Evolutionary conservation across 2,888 invertebrate genomes (phyloP).

Genomic region (Phortica okadai): DNA sequence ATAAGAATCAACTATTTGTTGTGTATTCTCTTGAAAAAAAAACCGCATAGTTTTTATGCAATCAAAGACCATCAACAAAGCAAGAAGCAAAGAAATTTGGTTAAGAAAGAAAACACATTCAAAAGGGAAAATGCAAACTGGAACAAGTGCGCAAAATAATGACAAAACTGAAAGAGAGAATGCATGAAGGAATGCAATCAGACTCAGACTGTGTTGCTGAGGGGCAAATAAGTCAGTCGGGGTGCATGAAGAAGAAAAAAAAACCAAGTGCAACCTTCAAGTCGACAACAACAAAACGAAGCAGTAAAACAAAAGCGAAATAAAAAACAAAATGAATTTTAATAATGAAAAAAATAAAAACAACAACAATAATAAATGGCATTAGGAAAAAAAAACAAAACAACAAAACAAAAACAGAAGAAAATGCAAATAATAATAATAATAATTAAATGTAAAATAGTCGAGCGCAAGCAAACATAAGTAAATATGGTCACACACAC

Average conservation of each 20-base stretch:
- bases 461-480: neutral
- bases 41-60: neutral
- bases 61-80: neutral
- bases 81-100: neutral
- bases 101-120: neutral
- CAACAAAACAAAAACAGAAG: neutral
- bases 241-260: neutral
- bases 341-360: constrained; percentile 1
- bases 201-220: neutral
- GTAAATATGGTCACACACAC: neutral
- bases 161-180: neutral
- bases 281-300: neutral
- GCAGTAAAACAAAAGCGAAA: neutral
- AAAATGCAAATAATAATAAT: constrained; percentile 13
- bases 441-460: constrained; percentile 12
- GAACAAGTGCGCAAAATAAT: neutral
- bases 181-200: neutral
- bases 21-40: no score
- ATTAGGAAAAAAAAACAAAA: neutral
- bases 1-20: no score
- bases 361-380: neutral
- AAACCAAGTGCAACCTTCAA: constrained; percentile 13
- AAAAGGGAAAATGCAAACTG: neutral
- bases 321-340: neutral
- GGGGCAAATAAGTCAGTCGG: neutral